Evolutionary conservation across 2,113 vertebrate genomes (phyloP), one percentile per base, ranked within the genome.

Genomic region (Coptodon bakossiorum): DNA sequence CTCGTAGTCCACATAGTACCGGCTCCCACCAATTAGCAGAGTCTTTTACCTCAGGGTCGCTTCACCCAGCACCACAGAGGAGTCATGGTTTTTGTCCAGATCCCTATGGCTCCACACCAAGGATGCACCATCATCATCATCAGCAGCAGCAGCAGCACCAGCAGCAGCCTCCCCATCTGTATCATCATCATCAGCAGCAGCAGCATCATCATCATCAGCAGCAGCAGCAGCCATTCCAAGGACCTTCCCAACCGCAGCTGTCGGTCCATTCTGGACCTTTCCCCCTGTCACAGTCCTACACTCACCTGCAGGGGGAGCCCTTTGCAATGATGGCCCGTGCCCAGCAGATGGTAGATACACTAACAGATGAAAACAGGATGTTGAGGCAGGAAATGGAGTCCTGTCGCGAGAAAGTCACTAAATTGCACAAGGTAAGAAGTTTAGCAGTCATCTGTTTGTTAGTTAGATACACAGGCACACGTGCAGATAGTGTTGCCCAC

Each of bases 271-370:
- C 92, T 1, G 87, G 73, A 52, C 91, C 89, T 50, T 97, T 97
- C 0, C 97, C 97, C 14, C 96, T 97, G 80, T 94, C 92, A 1
- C 92, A 94, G 34, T 91, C 94, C 78, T 96, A 96, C 0, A 96
- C 97, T 17, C 97, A 97, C 85, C 91, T 98, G 92, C 98, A 98
- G 84, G 97, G 97, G 1, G 98, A 99, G 88, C 97, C 98, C 9
- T 98, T 98, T 78, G 96, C 97, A 88, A 97, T 98, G 90, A 97
- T 99, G 89, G 97, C 97, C n/a, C 96, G 98, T 29, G 97, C 98
- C 13, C 98, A 99, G 87, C 98, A 99, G 86, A 98, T 98, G 98
- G 98, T 98, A 86, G 98, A 99, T 88, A 97, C 98, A 92, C 95
- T 99, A 68, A 98, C 97, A 0, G 98, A 99, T 68, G 99, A 99